phyloP scores from a whole-genome alignment of 1,140 invertebrate genomes.

The Lutraria rhynchaena region DNA sequence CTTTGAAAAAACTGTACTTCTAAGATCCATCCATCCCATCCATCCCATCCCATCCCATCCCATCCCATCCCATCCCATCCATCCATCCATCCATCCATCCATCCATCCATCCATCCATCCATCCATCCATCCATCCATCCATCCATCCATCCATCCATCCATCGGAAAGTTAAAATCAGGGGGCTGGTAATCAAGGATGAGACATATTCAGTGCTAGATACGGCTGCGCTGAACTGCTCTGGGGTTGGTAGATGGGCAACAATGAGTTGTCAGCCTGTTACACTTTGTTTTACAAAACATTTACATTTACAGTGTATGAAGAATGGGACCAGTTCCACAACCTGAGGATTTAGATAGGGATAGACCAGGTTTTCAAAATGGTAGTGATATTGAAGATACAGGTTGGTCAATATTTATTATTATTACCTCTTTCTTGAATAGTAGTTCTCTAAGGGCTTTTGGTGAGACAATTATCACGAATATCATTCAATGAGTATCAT shows the following conservation, averaged over 20 bases:
- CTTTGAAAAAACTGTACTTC: too few relatives aligned
- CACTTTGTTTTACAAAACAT: background rate
- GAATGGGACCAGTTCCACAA: slow-evolving; percentile 50
- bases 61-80: background rate
- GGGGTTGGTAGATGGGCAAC: too few relatives aligned
- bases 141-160: slow-evolving; percentile 7
- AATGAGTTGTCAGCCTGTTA: background rate
- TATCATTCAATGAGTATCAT: background rate
- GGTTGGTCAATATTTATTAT: slow-evolving; percentile 7
- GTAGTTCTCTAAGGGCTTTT: too few relatives aligned
- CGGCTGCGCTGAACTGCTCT: too few relatives aligned
- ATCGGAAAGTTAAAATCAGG: background rate
- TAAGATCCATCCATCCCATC: slow-evolving; percentile 8
- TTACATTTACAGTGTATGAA: background rate
- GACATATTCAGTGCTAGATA: background rate
- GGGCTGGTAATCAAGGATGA: background rate
- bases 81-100: slow-evolving; percentile 12
- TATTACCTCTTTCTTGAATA: background rate
- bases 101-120: slow-evolving; percentile 12
- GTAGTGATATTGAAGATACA: slow-evolving; percentile 43
- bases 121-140: slow-evolving; percentile 12
- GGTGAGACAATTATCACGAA: background rate
- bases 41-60: background rate
- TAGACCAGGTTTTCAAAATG: slow-evolving; percentile 11
- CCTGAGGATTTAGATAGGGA: slow-evolving; percentile 47